Conservation (phyloP, 2,797 vertebrate genomes). For the Labroides dimidiatus region DNA sequence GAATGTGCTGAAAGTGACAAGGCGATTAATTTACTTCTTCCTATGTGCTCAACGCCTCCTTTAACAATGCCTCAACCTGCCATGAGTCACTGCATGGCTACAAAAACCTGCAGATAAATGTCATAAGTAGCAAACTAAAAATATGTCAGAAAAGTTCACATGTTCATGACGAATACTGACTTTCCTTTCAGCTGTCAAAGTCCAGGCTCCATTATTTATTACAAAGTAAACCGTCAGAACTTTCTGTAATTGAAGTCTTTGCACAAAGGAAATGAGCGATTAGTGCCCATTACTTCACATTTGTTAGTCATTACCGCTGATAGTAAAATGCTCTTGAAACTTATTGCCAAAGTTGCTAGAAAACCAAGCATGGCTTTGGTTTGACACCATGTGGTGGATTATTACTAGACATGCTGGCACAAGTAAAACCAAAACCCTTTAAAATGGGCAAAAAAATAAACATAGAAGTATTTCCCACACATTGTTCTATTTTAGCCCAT, state of each 20-base stretch:
- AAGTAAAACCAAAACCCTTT: too few species aligned
- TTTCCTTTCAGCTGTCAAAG: neutral
- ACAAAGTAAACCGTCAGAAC: neutral
- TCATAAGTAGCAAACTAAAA: slow-evolving; percentile 15
- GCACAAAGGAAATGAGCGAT: slow-evolving; percentile 4
- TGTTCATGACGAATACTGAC: slow-evolving; percentile 6
- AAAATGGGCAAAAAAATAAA: too few species aligned
- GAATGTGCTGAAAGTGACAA: slow-evolving; percentile 46
- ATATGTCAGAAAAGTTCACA: neutral
- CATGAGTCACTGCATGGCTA: slow-evolving; percentile 10
- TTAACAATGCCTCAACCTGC: slow-evolving; percentile 3
- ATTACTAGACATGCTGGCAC: too few species aligned
- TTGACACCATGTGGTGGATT: neutral
- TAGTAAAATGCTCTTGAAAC: slow-evolving; percentile 41
- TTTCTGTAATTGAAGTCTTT: neutral
- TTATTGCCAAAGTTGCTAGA: neutral
- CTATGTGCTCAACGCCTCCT: neutral
- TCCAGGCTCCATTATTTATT: neutral
- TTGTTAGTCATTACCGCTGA: slow-evolving; percentile 33
- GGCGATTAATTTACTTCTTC: slow-evolving; percentile 54
- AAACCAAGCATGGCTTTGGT: neutral
- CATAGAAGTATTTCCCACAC: too few species aligned
- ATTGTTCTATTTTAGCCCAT: too few species aligned
- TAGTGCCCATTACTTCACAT: slow-evolving; percentile 10
- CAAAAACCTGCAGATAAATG: slow-evolving; percentile 15